Evolutionary conservation across 1,140 invertebrate species (phyloP), one percentile per base, ranked within the genome.

Genomic region (Metaphire vulgaris): DNA sequence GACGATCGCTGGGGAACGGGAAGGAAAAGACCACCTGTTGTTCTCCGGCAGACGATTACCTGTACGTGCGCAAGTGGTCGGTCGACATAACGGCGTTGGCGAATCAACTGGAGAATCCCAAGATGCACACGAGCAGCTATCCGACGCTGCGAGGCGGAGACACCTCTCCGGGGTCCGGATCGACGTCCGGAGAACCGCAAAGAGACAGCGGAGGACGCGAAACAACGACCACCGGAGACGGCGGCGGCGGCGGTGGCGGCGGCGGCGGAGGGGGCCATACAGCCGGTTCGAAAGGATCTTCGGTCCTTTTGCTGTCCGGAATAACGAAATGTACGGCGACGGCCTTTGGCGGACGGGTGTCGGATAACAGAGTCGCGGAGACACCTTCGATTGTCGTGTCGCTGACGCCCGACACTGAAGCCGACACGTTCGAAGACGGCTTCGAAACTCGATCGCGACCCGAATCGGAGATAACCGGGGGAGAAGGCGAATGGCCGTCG

Each of bases 61-160:
- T 81, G 64, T 86, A 86, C 79, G 82, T 86, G 0, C 74, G 83
- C 64, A 85, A 86, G 76, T 86, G 84, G 78, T 85, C 85, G 69
- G 84, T 86, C 2, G 85, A 86, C 74, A 83, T 85, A 70, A 79
- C 80, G 68, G 85, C 85, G 1, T 75, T 86, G 29, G 83, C 84
- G 79, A 81, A 83, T 21, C 85, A 86, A 74, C 79, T 86, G 33
- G 83, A 84, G 74, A 85, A 86, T 78, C 85, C 85, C 1, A 84
- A 84, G 79, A 79, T 82, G 14, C 82, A 81, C 72, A 80, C 80
- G 21, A 81, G 81, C n/a, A 80, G 77, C 33, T 82, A 80, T 74
- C 82, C 84, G 16, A 71, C 33, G 33, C 69, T 71, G 29, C 30
- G 30, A 0, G 31, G 31, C 12, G 67, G 67, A 68, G 32, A 56